Conservation (phyloP, 2,113 vertebrate species). For the Thalassarche chlororhynchos region DNA sequence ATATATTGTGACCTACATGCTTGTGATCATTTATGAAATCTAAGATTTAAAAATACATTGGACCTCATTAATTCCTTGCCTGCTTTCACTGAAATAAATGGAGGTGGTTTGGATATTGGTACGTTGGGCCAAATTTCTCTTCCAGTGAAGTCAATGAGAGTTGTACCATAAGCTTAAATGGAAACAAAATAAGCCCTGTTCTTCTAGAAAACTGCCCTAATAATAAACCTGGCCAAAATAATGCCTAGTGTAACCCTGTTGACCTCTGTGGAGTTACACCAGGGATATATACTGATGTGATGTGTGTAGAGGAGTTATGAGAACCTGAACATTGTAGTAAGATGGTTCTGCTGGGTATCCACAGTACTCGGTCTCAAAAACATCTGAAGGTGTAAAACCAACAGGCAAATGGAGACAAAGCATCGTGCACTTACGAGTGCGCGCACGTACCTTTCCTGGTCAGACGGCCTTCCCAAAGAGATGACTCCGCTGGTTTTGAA, state of each 20-base stretch:
- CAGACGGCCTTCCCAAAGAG: background rate
- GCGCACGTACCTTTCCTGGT: background rate
- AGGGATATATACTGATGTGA: background rate
- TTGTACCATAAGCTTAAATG: background rate
- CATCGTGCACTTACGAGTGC: fast-evolving
- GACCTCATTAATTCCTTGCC: background rate
- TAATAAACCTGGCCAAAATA: background rate
- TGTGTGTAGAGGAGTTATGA: background rate
- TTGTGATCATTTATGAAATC: constrained; percentile 40
- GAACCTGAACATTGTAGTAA: background rate
- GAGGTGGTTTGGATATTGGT: background rate
- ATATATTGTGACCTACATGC: constrained; percentile 41
- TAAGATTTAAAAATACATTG: constrained; percentile 28
- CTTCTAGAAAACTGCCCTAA: background rate
- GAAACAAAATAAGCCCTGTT: background rate
- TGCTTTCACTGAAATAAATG: background rate
- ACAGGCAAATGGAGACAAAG: background rate
- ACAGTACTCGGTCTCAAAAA: background rate
- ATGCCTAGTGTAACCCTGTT: background rate
- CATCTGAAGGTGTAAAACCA: background rate
- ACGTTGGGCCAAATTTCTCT: background rate
- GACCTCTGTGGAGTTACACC: background rate
- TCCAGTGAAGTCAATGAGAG: background rate
- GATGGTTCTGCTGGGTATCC: background rate
- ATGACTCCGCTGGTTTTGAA: background rate